phyloP scores from a whole-genome alignment of 2,888 invertebrate genomes.

The Cerastoderma edule region DNA sequence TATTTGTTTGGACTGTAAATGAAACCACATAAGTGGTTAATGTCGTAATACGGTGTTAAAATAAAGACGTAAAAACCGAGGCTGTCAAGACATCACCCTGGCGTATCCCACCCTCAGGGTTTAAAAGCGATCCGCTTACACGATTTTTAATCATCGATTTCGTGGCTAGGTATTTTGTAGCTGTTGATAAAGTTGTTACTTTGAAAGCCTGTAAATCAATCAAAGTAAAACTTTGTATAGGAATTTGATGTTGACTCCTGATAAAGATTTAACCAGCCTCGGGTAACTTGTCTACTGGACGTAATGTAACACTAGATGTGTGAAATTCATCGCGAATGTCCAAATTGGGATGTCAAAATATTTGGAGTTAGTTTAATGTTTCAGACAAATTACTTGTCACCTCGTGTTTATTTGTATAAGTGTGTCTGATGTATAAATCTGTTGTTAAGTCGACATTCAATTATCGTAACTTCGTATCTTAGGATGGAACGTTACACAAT shows the following conservation, averaged over 20 bases:
- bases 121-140: constrained; percentile 40
- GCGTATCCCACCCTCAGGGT: constrained; percentile 19
- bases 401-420: neutral
- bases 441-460: too few species aligned
- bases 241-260: constrained; percentile 46
- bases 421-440: neutral
- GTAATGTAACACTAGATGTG: constrained; percentile 44
- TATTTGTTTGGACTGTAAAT: neutral
- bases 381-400: constrained; percentile 12
- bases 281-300: constrained; percentile 36
- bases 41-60: constrained; percentile 24
- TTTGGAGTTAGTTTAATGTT: constrained; percentile 31
- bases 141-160: constrained; percentile 51
- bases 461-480: too few species aligned
- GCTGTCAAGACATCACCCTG: constrained; percentile 47
- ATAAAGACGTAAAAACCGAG: constrained; percentile 40
- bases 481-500: too few species aligned
- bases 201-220: constrained; percentile 61
- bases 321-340: constrained; percentile 41
- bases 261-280: constrained; percentile 39
- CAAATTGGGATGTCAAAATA: constrained; percentile 33
- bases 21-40: constrained; percentile 16
- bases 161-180: constrained; percentile 51
- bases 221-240: constrained; percentile 49
- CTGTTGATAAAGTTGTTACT: constrained; percentile 52